Base-by-base conservation (phyloP, 2,888 invertebrate species). In the Scrobipalpa costella region DNA sequence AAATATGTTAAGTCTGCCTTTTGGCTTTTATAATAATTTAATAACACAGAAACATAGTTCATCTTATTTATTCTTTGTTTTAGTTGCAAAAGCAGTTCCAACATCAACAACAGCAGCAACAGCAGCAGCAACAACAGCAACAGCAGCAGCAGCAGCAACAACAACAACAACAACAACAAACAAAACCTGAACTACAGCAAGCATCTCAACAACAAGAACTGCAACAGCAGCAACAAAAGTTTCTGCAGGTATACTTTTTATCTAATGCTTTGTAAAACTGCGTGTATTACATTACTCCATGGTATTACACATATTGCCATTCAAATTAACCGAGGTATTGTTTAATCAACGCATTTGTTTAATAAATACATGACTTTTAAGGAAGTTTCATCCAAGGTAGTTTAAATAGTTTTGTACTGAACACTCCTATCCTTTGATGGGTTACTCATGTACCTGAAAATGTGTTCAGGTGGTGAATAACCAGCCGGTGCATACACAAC, bases 101-200 rank as follows among this genome's bases (percentile, higher is more conserved):
- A 61, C 76, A 76, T 17, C 75, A 75, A 57, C 71, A 83, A 58
- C 74, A 88, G 61, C 83, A 85, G 40, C 79, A 83, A 11, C 83
- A 84, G n/a, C 80, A 82, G 3, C 90, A 90, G 50, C 80, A 77
- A 6, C 80, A 78, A 5, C 78, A 78, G 5, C 78, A 78, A 11
- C 88, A 92, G 13, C 85, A 84, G 6, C 92, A 90, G 69, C 92
- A 90, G 69, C 92, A 92, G 66, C 91, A 92, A 5, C 84, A 92
- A 63, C 92, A 92, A 66, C 80, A 78, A 3, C 78, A 81, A 7
- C 81, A 82, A 11, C 83, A 82, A 0, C 83, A 81, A 8, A 71
- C 85, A 36, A 77, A 69, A 76, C 73, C 76, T 57, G 90, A 90
- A 61, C 80, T 87, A n/a, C 90, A 91, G 64, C 87, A 89, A 70